Conservation (phyloP, 2,888 invertebrate species). For the Abrostola tripartita region DNA sequence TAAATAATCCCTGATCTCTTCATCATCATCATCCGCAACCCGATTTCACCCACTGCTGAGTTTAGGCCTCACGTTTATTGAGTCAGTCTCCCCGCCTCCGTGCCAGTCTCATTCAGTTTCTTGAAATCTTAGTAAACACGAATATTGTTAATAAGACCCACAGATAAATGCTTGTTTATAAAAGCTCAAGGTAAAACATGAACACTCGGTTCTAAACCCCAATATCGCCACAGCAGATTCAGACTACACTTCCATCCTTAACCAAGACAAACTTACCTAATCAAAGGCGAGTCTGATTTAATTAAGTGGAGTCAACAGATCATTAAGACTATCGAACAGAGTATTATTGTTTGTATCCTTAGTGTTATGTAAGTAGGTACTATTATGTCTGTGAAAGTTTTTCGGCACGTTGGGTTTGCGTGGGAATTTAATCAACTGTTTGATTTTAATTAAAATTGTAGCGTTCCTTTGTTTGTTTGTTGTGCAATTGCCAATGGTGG, state of each 20-base stretch:
- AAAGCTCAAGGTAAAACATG: neutral
- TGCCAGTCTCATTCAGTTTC: too few species aligned
- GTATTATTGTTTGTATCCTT: constrained; percentile 21
- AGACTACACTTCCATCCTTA: neutral
- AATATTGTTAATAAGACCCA: too few species aligned
- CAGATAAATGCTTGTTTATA: too few species aligned
- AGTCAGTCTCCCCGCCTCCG: too few species aligned
- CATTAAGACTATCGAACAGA: constrained; percentile 16
- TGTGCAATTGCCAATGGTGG: constrained; percentile 32
- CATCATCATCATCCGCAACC: too few species aligned
- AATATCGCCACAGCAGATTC: neutral
- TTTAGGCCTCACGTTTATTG: too few species aligned
- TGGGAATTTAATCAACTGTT: constrained; percentile 50
- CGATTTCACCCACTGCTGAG: too few species aligned
- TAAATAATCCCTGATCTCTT: too few species aligned
- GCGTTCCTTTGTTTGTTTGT: constrained; percentile 38
- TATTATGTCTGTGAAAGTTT: constrained; percentile 45
- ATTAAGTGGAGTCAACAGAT: constrained; percentile 33
- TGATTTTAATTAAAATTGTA: constrained; percentile 52
- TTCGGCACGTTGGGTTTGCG: constrained; percentile 29
- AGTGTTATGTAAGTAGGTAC: constrained; percentile 36
- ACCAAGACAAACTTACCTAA: constrained; percentile 25
- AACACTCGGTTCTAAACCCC: neutral
- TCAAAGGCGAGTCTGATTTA: constrained; percentile 35
- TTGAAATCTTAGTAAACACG: too few species aligned